phyloP scores from a whole-genome alignment of 2,113 vertebrate species.

The Protobothrops flavoviridis region DNA sequence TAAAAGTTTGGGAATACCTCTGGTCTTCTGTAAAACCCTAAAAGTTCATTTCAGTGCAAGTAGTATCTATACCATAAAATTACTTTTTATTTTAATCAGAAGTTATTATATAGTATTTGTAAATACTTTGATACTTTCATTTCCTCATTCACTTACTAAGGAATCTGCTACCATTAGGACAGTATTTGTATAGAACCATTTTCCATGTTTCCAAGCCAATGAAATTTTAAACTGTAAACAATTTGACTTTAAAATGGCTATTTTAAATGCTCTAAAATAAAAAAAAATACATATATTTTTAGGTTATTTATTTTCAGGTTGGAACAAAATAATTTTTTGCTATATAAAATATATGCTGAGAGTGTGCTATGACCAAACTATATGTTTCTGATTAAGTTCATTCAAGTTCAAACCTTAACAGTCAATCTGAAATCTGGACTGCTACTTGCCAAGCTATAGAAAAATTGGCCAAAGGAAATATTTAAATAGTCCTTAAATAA shows the following conservation, averaged over 20 bases:
- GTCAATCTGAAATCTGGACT: too few species aligned
- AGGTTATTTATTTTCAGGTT: too few species aligned
- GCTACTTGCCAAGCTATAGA: too few species aligned
- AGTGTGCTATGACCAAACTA: too few species aligned
- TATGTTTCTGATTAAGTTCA: too few species aligned
- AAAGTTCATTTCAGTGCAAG: neutral
- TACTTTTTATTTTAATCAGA: neutral
- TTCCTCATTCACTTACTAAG: neutral
- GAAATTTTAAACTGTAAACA: neutral
- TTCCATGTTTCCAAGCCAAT: neutral
- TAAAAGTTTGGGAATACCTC: neutral
- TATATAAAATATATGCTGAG: too few species aligned
- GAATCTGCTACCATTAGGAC: neutral
- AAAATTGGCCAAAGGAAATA: too few species aligned
- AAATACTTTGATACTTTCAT: neutral
- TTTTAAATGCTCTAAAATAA: too few species aligned
- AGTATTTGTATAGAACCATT: neutral
- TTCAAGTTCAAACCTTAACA: too few species aligned
- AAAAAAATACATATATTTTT: too few species aligned
- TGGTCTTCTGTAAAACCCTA: neutral
- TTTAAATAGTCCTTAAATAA: neutral
- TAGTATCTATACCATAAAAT: neutral
- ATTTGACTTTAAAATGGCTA: neutral
- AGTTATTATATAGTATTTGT: neutral
- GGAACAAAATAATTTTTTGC: too few species aligned